Base-by-base conservation (phyloP, 2,113 vertebrate species). In the Pedionomus torquatus region DNA sequence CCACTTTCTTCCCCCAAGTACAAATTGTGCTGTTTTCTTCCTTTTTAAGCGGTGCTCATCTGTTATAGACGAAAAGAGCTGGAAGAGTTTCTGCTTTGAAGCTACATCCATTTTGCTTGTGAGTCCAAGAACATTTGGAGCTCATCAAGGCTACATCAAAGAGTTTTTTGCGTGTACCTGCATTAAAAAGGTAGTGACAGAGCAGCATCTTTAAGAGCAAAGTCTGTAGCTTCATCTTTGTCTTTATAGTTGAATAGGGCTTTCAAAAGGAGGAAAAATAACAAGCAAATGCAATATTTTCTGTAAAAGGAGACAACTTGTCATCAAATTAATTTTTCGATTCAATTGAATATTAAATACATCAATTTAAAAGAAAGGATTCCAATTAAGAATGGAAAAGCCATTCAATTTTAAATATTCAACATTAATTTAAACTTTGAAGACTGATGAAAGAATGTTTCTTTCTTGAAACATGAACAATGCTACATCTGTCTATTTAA, bases 81-180 rank as follows among this genome's bases (percentile, higher is more conserved):
- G 20, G 43, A 95, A 90, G 54, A 82, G 68, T 83, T 89, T 94
- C 51, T 87, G 55, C 96, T 97, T 97, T 97, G 96, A 97, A 96
- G 84, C n/a, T 78, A 17, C 28, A 68, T 63, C 64, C 66, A 88
- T 90, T 95, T 94, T 94, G 74, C 55, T 89, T 95, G 76, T 87
- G 83, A 74, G 71, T 69, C 61, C 82, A 90, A 88, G 51, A 87
- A 82, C 80, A 92, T 97, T 87, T 95, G 51, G 69, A 95, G 69
- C 72, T 95, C 87, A 80, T 95, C 87, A 96, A 90, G 60, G 51
- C 69, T 72, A 92, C 93, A 97, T 97, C 96, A 97, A 97, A 97
- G 96, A 75, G 51, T 87, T 81, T 90, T 90, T 90, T 37, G 83
- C 49, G 55, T 90, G 51, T 68, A 69, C 2, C 1, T 82, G 70